Evolutionary conservation across 2,888 invertebrate genomes (phyloP).

Genomic region (Ophioninae sp.): DNA sequence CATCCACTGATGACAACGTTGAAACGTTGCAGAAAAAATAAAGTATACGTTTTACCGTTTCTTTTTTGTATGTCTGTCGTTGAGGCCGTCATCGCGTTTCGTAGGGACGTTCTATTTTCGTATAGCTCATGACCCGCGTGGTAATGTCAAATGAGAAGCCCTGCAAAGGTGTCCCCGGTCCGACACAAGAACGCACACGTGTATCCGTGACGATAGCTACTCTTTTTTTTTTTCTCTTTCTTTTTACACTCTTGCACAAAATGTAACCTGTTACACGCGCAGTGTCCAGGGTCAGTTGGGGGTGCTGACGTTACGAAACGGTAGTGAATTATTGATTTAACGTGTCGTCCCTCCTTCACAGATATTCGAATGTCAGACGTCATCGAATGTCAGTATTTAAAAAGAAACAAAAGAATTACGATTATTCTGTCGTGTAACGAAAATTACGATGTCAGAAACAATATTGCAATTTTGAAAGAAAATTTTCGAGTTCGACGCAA

Average conservation of each 20-base stretch:
- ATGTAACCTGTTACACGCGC: slow-evolving; percentile 8
- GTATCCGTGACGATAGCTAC: slow-evolving; percentile 23
- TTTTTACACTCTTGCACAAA: slow-evolving; percentile 11
- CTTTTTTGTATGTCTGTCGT: slow-evolving; percentile 1
- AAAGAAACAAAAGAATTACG: not conserved
- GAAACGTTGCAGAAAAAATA: slow-evolving; percentile 10
- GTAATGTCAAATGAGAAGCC: slow-evolving; percentile 58
- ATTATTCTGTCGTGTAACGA: not conserved
- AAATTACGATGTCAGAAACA: no score
- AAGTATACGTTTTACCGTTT: not conserved
- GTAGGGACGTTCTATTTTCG: slow-evolving; percentile 35
- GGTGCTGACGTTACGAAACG: slow-evolving; percentile 16
- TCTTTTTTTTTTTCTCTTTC: not conserved
- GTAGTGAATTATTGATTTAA: slow-evolving; percentile 52
- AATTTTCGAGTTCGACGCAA: no score
- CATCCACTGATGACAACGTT: not conserved
- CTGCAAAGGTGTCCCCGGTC: slow-evolving; percentile 25
- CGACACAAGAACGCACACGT: slow-evolving; percentile 32
- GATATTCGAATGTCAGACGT: not conserved
- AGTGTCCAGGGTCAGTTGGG: slow-evolving; percentile 34
- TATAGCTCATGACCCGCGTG: slow-evolving; percentile 1
- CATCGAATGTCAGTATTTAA: slow-evolving; percentile 7
- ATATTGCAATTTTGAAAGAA: no score
- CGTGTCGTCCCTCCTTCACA: not conserved
- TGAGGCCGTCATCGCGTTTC: slow-evolving; percentile 1